phyloP scores from a whole-genome alignment of 2,797 vertebrate species.

The Acestrorhynchus altus region DNA sequence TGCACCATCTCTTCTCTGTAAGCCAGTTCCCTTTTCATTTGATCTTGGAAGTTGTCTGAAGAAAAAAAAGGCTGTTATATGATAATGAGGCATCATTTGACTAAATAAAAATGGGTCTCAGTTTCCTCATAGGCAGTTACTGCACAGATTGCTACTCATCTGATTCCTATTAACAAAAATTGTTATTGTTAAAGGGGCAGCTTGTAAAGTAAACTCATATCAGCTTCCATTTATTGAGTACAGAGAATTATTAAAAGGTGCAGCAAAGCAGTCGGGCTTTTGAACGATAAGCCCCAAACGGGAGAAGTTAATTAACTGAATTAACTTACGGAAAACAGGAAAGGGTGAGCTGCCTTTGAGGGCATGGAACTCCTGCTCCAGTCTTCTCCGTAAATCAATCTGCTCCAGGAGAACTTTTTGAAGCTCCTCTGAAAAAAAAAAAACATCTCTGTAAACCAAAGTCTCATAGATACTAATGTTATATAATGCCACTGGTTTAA shows the following conservation, averaged over 20 bases:
- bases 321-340: conserved; percentile 94
- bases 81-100: conserved; percentile 19
- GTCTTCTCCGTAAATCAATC: conserved; percentile 93
- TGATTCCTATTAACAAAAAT: conserved; percentile 17
- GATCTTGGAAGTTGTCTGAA: conserved; percentile 97
- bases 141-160: conserved; percentile 2
- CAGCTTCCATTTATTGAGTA: background rate
- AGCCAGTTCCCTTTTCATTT: conserved; percentile 96
- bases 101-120: conserved; percentile 17
- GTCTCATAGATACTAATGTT: background rate
- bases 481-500: background rate
- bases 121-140: conserved; percentile 1
- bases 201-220: conserved; percentile 3
- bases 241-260: background rate
- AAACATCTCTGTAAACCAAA: conserved; percentile 7
- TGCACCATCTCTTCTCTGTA: conserved; percentile 99
- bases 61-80: background rate
- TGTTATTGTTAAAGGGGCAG: background rate
- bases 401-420: conserved; percentile 99
- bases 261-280: conserved; percentile 14
- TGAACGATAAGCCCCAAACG: background rate
- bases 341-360: conserved; percentile 94
- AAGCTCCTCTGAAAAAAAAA: conserved; percentile 87
- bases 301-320: background rate
- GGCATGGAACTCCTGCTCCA: conserved; percentile 97